A percentile compares a stretch with the other conserved stretches of the same genome.
phyloP scores from a whole-genome alignment of 2,797 vertebrate species.

The Siniperca obscura region DNA sequence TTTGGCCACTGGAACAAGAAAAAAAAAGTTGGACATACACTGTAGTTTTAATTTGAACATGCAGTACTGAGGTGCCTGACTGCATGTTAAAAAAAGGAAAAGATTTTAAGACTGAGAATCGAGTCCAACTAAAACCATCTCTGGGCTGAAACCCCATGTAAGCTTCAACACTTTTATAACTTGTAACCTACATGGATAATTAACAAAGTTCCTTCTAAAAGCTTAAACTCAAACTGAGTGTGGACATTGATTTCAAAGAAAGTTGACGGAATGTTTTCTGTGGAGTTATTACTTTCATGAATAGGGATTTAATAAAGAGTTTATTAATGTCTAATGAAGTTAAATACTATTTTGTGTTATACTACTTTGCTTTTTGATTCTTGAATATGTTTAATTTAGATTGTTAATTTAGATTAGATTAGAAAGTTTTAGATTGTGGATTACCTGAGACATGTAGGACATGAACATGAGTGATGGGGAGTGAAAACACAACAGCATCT shows the following conservation, averaged over 20 bases:
- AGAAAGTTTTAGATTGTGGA: not conserved
- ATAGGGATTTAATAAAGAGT: not conserved
- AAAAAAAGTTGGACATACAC: slow-evolving; percentile 39
- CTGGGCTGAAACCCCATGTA: slow-evolving; percentile 10
- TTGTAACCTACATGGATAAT: slow-evolving; percentile 17
- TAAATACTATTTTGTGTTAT: not conserved
- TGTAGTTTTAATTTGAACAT: slow-evolving; percentile 65
- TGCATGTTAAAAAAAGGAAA: slow-evolving; percentile 32
- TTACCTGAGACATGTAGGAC: not conserved
- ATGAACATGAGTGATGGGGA: not conserved
- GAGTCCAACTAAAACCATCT: slow-evolving; percentile 50
- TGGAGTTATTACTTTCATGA: not conserved
- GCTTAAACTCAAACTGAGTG: slow-evolving; percentile 9
- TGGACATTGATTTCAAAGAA: not conserved
- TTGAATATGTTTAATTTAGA: not conserved
- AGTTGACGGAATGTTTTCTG: not conserved
- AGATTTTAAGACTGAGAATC: slow-evolving; percentile 44
- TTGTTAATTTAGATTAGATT: too few species aligned
- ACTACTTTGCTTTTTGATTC: not conserved
- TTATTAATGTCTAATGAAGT: not conserved
- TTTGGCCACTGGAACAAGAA: slow-evolving; percentile 65
- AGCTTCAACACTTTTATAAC: slow-evolving; percentile 37
- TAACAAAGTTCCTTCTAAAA: slow-evolving; percentile 23
- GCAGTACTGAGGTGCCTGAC: slow-evolving; percentile 44
- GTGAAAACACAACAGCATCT: not conserved